Evolutionary conservation across 2,888 invertebrate species (phyloP).

Genomic region (Coenonympha glycerion): DNA sequence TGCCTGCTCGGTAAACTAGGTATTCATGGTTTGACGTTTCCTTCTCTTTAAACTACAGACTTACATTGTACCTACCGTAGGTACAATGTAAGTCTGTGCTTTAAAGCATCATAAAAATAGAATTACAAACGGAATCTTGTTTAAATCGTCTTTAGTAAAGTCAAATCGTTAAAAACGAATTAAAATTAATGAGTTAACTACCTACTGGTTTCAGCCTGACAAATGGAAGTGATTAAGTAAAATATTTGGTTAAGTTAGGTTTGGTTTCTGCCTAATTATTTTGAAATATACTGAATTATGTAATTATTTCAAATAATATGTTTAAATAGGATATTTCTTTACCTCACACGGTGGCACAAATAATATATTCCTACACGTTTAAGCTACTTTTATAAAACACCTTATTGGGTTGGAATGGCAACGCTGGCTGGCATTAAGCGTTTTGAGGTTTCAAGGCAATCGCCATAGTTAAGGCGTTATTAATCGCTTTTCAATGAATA

Average conservation of each 20-base stretch:
- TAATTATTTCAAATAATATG: too few species aligned
- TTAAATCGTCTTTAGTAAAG: background rate
- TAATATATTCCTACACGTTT: too few species aligned
- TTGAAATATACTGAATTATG: too few species aligned
- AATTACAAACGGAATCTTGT: background rate
- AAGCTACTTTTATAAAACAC: too few species aligned
- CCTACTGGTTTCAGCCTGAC: background rate
- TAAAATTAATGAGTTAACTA: conserved; percentile 10
- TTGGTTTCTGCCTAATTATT: too few species aligned
- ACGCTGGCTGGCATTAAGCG: background rate
- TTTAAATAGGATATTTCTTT: too few species aligned
- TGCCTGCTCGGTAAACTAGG: background rate
- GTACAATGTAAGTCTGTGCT: too few species aligned
- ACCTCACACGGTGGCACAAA: too few species aligned
- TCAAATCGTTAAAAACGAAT: conserved; percentile 12
- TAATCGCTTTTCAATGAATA: background rate
- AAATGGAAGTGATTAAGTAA: conserved; percentile 2
- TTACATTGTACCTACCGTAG: too few species aligned
- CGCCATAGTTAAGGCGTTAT: background rate
- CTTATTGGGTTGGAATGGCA: too few species aligned
- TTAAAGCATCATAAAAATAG: conserved; percentile 1
- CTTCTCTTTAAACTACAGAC: too few species aligned
- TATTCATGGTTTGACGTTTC: background rate
- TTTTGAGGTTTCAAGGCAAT: background rate
- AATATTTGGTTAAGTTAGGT: too few species aligned